Conservation (phyloP, 2,888 invertebrate species). For the Ariolimax columbianus region DNA sequence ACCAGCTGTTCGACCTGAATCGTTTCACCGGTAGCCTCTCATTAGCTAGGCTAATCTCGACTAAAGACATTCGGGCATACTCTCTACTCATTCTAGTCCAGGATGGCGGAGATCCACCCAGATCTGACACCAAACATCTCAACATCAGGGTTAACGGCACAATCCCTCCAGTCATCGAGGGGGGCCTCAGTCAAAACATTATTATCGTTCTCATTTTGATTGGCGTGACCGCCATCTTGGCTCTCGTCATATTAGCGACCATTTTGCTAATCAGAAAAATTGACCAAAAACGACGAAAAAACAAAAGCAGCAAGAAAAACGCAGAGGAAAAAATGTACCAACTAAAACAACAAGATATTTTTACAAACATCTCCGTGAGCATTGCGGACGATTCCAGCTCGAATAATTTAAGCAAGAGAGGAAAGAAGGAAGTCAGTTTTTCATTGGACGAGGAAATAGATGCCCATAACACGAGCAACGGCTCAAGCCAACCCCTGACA, state of each 20-base stretch:
- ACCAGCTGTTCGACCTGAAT: conserved; percentile 79
- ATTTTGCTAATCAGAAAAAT: conserved; percentile 65
- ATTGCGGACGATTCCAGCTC: conserved; percentile 40
- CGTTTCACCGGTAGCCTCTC: conserved; percentile 77
- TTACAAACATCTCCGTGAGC: conserved; percentile 45
- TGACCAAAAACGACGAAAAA: conserved; percentile 59
- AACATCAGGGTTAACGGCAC: conserved; percentile 64
- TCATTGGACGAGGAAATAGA: conserved; percentile 62
- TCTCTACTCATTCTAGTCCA: conserved; percentile 65
- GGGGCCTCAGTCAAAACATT: conserved; percentile 61
- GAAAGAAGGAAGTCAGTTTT: conserved; percentile 71
- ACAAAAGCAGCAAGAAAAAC: conserved; percentile 47
- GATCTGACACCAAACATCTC: conserved; percentile 59
- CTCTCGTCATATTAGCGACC: conserved; percentile 64
- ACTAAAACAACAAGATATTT: conserved; percentile 49
- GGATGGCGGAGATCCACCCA: conserved; percentile 64
- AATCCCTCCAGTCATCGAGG: conserved; percentile 29
- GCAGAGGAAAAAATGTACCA: conserved; percentile 58
- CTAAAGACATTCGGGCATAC: conserved; percentile 62
- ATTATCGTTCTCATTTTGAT: conserved; percentile 68
- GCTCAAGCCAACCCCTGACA: conserved; percentile 50
- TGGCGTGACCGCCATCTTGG: conserved; percentile 65
- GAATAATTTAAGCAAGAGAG: conserved; percentile 61
- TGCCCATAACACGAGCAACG: conserved; percentile 50
- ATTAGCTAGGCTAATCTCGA: conserved; percentile 63